Conservation (phyloP, 2,888 invertebrate species). For the Agonopterix alstromeriana region DNA sequence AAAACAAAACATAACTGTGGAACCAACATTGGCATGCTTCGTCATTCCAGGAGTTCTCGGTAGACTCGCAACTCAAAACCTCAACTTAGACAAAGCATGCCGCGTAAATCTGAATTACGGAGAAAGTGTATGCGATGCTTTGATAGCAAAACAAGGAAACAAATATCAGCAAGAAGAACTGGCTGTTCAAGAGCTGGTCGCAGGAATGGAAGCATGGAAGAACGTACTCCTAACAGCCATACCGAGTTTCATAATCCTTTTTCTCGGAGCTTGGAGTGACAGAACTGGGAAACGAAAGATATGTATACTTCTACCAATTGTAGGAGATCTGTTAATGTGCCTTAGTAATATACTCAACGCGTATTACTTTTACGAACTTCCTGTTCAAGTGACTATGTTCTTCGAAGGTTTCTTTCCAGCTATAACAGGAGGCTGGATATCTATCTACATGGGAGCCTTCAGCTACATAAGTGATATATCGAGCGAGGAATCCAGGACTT, state of each 20-base stretch:
- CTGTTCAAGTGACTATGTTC: constrained; percentile 69
- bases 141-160: constrained; percentile 82
- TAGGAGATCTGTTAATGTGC: constrained; percentile 69
- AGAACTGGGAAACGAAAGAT: constrained; percentile 73
- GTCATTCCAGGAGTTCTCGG: constrained; percentile 80
- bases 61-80: constrained; percentile 86
- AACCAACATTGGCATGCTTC: constrained; percentile 79
- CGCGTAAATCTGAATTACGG: constrained; percentile 85
- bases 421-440: constrained; percentile 73
- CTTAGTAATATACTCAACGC: constrained; percentile 69
- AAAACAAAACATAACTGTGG: constrained; percentile 78
- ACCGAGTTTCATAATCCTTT: constrained; percentile 72
- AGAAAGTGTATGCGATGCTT: constrained; percentile 82
- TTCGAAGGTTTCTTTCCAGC: constrained; percentile 72
- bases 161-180: constrained; percentile 79
- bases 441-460: constrained; percentile 74
- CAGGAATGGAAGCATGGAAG: constrained; percentile 73
- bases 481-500: constrained; percentile 72
- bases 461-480: constrained; percentile 78
- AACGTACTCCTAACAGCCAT: constrained; percentile 70
- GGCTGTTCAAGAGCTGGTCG: constrained; percentile 74
- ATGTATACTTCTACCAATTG: constrained; percentile 73
- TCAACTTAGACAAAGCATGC: constrained; percentile 90
- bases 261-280: constrained; percentile 79
- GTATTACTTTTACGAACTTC: constrained; percentile 71